Evolutionary conservation across 2,797 vertebrate genomes (phyloP), one percentile per base, ranked within the genome.

Genomic region (Mycteria americana): DNA sequence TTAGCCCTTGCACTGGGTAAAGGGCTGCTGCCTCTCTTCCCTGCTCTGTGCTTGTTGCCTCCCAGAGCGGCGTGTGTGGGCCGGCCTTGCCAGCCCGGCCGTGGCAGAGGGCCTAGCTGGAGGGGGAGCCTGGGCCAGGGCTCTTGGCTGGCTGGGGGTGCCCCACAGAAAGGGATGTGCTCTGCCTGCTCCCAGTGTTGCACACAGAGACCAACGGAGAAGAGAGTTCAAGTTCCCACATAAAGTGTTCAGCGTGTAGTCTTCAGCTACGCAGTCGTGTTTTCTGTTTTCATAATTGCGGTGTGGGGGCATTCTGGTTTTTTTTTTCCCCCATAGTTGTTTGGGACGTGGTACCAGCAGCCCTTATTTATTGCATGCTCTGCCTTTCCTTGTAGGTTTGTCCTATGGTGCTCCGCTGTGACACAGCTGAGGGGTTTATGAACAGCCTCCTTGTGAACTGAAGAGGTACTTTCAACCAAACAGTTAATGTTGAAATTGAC

Each of bases 41-140:
- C 3, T 3, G 0, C 7, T 9, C 9, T 1, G 8, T 0, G 0
- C 30, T 11, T 16, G 11, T 23, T 4, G 7, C 23, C 8, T 64
- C 30, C 18, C 18, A 1, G 37, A 56, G 83, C 46, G 11, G 22
- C 4, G 30, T 9, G 45, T n/a, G 51, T 4, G 21, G 48, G 46
- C 43, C 2, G 10, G 50, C 41, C 10, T 21, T 4, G 9, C 19
- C 24, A 10, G 53, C 17, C 46, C 5, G 27, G 31, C 43, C 17
- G 0, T 30, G 57, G 33, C 12, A 2, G 48, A 50, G 53, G 41
- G 30, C 46, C 45, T 13, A 0, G 25, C 62, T 19, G 51, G 37
- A 28, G 9, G 3, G 27, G 24, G 7, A 27, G 5, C 2, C 25
- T 6, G 28, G 15, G 30, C 39, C 6, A 0, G 37, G 24, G 48